A percentile compares a stretch with the other conserved stretches of the same genome.
These are phyloP conservation scores for Camponotus fellah DNA, from an alignment of 2,888 invertebrate species.

Conservation along the genomic window DNA sequence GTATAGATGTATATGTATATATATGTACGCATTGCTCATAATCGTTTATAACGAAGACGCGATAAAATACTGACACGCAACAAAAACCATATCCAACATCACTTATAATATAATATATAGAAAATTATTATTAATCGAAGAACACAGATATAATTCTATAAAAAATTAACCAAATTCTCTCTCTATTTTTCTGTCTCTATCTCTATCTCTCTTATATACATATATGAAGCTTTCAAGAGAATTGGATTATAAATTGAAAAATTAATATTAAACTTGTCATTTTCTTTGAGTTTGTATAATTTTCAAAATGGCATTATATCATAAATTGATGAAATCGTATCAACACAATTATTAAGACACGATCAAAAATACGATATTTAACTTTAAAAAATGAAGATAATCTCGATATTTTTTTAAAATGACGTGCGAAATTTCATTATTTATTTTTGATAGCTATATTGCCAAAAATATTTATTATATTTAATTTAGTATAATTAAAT, in stretches of 20 bases:
- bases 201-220: too few species aligned
- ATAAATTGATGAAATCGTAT: background rate
- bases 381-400: background rate
- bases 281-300: background rate
- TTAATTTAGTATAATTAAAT: too few species aligned
- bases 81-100: background rate
- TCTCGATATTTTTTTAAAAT: background rate
- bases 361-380: background rate
- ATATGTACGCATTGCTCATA: constrained; percentile 1
- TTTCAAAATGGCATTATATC: background rate
- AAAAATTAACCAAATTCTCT: background rate
- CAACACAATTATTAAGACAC: background rate
- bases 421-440: background rate
- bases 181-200: too few species aligned
- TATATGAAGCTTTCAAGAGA: background rate
- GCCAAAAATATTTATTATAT: too few species aligned
- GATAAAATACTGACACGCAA: background rate
- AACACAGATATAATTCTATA: background rate
- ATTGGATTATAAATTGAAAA: background rate
- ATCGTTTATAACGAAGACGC: constrained; percentile 12
- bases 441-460: background rate
- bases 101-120: background rate
- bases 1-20: background rate
- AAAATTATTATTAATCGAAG: background rate
- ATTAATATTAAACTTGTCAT: background rate